Evolutionary conservation across 2,888 invertebrate genomes (phyloP).

Genomic region (Drosophila borealis): DNA sequence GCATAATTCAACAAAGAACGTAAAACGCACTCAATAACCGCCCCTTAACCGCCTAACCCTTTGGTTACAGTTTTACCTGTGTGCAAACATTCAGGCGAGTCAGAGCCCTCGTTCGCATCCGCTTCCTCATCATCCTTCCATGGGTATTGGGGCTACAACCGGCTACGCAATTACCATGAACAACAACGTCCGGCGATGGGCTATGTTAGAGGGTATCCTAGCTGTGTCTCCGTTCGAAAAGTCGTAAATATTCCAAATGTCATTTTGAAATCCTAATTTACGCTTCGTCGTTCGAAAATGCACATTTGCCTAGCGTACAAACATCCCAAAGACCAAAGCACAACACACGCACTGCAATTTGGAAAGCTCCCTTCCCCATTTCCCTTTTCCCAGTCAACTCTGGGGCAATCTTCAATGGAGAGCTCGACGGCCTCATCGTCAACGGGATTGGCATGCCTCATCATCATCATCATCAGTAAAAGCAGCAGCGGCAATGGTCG

Average conservation of each 20-base stretch:
- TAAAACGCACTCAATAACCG: slow-evolving; percentile 37
- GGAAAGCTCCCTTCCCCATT: slow-evolving; percentile 8
- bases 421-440: slow-evolving; percentile 50
- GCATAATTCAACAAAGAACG: slow-evolving; percentile 79
- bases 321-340: slow-evolving; percentile 58
- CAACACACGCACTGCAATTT: slow-evolving; percentile 76
- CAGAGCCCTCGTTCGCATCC: slow-evolving; percentile 9
- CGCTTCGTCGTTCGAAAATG: slow-evolving; percentile 84
- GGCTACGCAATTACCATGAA: slow-evolving; percentile 80
- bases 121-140: slow-evolving; percentile 11
- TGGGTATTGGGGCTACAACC: slow-evolving; percentile 25
- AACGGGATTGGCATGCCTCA: slow-evolving; percentile 79
- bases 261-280: slow-evolving; percentile 85
- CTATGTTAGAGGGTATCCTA: slow-evolving; percentile 22
- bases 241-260: slow-evolving; percentile 85
- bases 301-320: slow-evolving; percentile 77
- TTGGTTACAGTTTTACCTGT: slow-evolving; percentile 47
- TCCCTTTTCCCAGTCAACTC: slow-evolving; percentile 2
- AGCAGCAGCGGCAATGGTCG: slow-evolving; percentile 25
- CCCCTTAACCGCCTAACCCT: background rate
- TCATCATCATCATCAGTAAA: slow-evolving; percentile 53
- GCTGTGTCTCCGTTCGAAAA: slow-evolving; percentile 62
- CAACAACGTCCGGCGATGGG: slow-evolving; percentile 65
- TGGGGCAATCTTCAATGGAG: slow-evolving; percentile 56
- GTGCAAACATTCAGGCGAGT: slow-evolving; percentile 52